Evolutionary conservation across 2,888 invertebrate species (phyloP).

Genomic region (Diadegma fenestrale): DNA sequence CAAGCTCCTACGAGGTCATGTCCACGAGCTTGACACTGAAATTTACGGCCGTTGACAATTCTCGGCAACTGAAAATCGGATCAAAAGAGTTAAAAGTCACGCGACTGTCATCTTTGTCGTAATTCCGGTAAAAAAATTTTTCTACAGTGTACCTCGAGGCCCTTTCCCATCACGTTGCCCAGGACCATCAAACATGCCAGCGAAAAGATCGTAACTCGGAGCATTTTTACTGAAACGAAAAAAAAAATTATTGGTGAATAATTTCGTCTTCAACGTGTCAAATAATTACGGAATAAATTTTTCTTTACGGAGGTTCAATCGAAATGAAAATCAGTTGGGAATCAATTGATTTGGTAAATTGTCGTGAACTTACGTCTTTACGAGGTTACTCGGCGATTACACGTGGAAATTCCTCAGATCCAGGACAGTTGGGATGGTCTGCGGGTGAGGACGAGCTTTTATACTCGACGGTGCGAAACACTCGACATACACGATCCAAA

Average conservation of each 20-base stretch:
- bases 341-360: background rate
- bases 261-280: no score
- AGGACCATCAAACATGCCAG: constrained; percentile 16
- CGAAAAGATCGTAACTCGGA: background rate
- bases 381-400: background rate
- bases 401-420: background rate
- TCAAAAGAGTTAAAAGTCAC: background rate
- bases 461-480: background rate
- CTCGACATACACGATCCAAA: background rate
- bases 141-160: background rate
- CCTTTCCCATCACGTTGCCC: background rate
- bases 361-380: background rate
- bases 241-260: background rate
- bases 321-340: background rate
- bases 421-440: background rate
- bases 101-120: background rate
- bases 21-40: background rate
- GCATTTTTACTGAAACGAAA: constrained; percentile 4
- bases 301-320: background rate
- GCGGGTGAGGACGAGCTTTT: background rate
- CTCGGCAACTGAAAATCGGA: background rate
- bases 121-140: background rate
- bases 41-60: background rate
- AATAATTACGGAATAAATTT: no score
- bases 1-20: background rate